Evolutionary conservation across 2,888 invertebrate genomes (phyloP).

Genomic region (Pristionchus exspectatus): DNA sequence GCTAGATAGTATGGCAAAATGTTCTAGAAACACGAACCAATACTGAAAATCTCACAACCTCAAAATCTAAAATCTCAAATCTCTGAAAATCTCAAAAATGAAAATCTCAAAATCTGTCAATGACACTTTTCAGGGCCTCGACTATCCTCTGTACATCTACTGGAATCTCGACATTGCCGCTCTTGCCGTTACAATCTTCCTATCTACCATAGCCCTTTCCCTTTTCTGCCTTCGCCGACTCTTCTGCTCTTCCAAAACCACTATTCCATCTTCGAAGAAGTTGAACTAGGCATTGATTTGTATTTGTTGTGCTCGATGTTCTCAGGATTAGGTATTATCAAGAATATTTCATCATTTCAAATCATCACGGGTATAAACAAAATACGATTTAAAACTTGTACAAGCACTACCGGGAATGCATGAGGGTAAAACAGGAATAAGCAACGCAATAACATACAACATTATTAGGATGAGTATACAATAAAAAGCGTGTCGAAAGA

Average conservation of each 20-base stretch:
- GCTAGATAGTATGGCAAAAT: not conserved
- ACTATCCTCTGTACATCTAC: constrained; percentile 38
- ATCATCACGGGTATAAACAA: constrained; percentile 18
- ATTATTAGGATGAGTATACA: constrained; percentile 25
- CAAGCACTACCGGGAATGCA: not conserved
- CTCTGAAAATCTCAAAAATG: too few species aligned
- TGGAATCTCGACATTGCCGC: constrained; percentile 43
- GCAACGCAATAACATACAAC: not conserved
- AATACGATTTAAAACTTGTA: constrained; percentile 13
- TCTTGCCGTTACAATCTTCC: not conserved
- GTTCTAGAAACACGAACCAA: not conserved
- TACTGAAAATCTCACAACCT: not conserved
- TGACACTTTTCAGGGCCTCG: constrained; percentile 14
- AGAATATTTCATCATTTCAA: not conserved
- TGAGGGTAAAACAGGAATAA: not conserved
- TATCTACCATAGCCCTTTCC: not conserved
- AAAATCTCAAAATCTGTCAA: not conserved
- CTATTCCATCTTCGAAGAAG: not conserved
- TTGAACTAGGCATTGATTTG: not conserved
- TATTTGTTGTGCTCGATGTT: not conserved
- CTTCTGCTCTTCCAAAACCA: not conserved
- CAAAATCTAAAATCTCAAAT: too few species aligned
- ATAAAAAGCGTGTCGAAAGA: not conserved
- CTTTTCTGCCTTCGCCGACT: not conserved
- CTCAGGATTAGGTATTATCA: not conserved